These are phyloP conservation scores for Lingula anatina DNA, from an alignment of 2,888 invertebrate species.

Conservation along the genomic window DNA sequence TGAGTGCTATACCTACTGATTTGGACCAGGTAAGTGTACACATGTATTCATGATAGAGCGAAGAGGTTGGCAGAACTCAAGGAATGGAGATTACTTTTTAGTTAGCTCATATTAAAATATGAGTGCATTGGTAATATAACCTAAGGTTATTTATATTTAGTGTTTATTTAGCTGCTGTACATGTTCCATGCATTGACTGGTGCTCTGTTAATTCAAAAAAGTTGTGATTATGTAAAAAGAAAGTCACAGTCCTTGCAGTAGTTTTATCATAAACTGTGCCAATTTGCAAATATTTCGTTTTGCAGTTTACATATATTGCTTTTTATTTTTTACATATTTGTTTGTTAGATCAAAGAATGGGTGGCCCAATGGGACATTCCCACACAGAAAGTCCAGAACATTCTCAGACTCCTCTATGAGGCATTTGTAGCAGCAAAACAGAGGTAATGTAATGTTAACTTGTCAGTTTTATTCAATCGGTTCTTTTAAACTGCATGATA, in stretches of 20 bases:
- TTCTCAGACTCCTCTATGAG: constrained; percentile 82
- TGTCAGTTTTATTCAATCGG: constrained; percentile 10
- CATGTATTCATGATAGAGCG: constrained; percentile 62
- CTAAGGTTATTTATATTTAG: no score
- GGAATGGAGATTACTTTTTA: background rate
- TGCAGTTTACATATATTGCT: background rate
- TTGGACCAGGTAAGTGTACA: constrained; percentile 80
- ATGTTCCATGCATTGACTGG: no score
- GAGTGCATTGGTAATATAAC: no score
- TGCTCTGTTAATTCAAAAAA: no score
- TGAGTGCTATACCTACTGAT: constrained; percentile 77
- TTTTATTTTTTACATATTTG: background rate
- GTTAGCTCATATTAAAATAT: no score
- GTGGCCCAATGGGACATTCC: constrained; percentile 45
- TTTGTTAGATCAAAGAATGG: constrained; percentile 49
- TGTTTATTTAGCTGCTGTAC: no score
- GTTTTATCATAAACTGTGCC: no score
- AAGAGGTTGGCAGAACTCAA: constrained; percentile 74
- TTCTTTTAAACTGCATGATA: no score
- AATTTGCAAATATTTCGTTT: no score
- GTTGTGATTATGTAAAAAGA: no score
- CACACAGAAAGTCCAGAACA: constrained; percentile 66
- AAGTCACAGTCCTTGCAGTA: no score
- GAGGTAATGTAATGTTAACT: constrained; percentile 57
- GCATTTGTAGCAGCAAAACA: constrained; percentile 78